phyloP scores from a whole-genome alignment of 1,140 invertebrate genomes.

The Ceratosolen solmsi region DNA sequence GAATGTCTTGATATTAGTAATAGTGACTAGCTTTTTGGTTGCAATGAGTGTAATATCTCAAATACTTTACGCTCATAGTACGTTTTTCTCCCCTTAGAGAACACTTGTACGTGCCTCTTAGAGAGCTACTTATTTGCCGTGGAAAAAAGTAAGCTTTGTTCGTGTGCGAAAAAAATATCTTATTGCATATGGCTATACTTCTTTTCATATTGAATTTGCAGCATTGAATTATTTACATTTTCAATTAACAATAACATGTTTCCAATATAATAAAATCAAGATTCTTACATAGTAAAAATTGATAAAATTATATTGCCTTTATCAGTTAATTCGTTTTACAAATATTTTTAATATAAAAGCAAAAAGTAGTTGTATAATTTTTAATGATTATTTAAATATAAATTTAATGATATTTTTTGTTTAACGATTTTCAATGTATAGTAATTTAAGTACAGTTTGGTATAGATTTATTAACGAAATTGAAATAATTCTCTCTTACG shows the following conservation, averaged over 20 bases:
- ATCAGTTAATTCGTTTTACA: no score
- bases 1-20: not conserved
- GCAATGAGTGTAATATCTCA: not conserved
- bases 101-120: not conserved
- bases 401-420: no score
- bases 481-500: no score
- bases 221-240: not conserved
- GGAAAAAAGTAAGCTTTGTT: not conserved
- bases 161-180: not conserved
- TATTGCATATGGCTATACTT: not conserved
- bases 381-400: no score
- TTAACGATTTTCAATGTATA: no score
- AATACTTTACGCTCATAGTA: not conserved
- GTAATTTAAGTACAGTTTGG: no score
- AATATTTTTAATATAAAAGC: no score
- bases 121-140: not conserved
- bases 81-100: not conserved
- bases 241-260: not conserved
- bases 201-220: not conserved
- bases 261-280: not conserved
- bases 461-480: no score
- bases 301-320: no score
- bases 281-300: no score
- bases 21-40: not conserved
- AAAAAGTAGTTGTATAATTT: no score